These are phyloP conservation scores for Thripadectes ignobilis DNA, from an alignment of 2,797 vertebrate species.

Conservation along the genomic window DNA sequence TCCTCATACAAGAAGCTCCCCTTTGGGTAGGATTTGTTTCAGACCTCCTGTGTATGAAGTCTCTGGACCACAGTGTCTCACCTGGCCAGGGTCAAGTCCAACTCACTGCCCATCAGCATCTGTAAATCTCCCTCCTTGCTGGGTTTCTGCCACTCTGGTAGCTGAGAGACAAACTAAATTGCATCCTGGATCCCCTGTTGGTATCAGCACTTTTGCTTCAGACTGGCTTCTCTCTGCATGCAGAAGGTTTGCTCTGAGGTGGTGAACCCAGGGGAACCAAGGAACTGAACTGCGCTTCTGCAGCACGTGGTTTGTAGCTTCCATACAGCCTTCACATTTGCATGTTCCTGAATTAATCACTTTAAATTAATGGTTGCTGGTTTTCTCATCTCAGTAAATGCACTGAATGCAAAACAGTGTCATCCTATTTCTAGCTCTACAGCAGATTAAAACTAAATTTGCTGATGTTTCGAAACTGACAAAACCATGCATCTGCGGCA, in stretches of 20 bases:
- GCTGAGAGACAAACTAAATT: not conserved
- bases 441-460: slow-evolving; percentile 28
- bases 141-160: not conserved
- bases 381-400: not conserved
- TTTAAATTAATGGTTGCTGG: not conserved
- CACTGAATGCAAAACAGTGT: not conserved
- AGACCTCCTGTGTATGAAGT: rapidly evolving
- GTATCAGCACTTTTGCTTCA: not conserved
- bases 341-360: slow-evolving; percentile 19
- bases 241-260: not conserved
- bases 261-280: not conserved
- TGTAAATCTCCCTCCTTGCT: not conserved
- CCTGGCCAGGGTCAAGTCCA: not conserved
- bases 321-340: not conserved
- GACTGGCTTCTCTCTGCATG: not conserved
- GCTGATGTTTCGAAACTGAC: slow-evolving; percentile 21
- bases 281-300: not conserved
- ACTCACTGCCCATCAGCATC: not conserved
- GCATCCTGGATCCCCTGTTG: not conserved
- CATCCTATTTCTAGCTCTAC: not conserved
- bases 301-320: not conserved
- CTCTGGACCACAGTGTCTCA: not conserved
- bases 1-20: not conserved
- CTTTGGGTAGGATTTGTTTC: not conserved
- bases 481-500: not conserved